A percentile compares a stretch with the other conserved stretches of the same genome.
phyloP scores from a whole-genome alignment of 2,888 invertebrate genomes.

The Smittia sp. region DNA sequence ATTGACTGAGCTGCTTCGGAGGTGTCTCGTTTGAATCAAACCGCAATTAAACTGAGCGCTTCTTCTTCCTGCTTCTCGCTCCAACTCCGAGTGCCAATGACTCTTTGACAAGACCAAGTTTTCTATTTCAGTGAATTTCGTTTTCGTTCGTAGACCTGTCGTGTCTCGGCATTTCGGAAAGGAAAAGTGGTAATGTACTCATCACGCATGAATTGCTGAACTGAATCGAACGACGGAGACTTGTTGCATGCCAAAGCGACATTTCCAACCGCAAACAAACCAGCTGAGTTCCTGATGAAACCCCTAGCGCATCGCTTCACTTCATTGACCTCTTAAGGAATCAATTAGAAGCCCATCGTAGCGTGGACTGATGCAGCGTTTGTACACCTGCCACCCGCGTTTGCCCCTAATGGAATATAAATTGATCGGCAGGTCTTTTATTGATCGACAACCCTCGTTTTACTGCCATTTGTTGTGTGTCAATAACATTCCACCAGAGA shows the following conservation, averaged over 20 bases:
- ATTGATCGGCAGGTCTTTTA: conserved; percentile 17
- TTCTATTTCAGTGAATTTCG: conserved; percentile 31
- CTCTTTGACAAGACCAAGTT: conserved; percentile 7
- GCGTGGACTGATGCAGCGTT: conserved; percentile 25
- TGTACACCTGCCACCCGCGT: conserved; percentile 31
- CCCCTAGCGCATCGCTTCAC: conserved; percentile 27
- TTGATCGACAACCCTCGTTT: conserved; percentile 19
- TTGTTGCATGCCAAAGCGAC: conserved; percentile 33
- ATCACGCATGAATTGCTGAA: conserved; percentile 11
- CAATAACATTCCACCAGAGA: conserved; percentile 15
- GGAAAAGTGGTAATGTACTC: conserved; percentile 29
- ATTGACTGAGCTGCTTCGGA: conserved; percentile 17
- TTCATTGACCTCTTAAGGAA: conserved; percentile 37
- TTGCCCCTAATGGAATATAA: conserved; percentile 20
- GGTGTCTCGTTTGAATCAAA: conserved; percentile 40
- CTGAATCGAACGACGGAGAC: conserved; percentile 32
- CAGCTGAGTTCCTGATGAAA: conserved; percentile 9
- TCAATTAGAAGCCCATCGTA: conserved; percentile 35
- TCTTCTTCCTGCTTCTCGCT: conserved; percentile 15
- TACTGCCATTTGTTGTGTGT: background rate
- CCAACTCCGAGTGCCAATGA: conserved; percentile 30
- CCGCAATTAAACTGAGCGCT: conserved; percentile 34
- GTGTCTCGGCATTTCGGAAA: background rate
- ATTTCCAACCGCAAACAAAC: conserved; percentile 1
- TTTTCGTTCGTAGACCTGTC: background rate